Evolutionary conservation across 2,888 invertebrate genomes (phyloP), one percentile per base, ranked within the genome.

Genomic region (Eubasilissa splendida): DNA sequence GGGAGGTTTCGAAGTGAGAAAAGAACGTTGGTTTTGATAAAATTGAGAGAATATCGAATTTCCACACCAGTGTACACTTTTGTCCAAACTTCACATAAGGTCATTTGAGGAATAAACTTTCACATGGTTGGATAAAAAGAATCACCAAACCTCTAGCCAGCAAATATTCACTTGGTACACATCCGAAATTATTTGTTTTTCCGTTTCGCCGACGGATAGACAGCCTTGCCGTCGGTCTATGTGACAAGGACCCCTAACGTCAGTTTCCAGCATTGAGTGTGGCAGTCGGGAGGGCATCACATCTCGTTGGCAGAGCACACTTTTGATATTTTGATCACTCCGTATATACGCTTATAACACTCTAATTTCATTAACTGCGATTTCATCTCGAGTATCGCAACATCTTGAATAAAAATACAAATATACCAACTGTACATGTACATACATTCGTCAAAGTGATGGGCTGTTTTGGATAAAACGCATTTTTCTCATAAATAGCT

Each of bases 401-500:
- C 59, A 56, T 53, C 42, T 73, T 54, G 54, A 68, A 68, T 52
- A 79, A 66, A 79, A 75, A 75, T 79, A 68, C 79, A 56, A 79
- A 73, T 79, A 65, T 73, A 74, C 73, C 66, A 79, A 65, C 73
- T 74, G 74, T 79, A 60, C 56, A 79, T 79, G 79, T 79, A 79
- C 65, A 73, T 79, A 79, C 63, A 73, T 79, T 73, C 68, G 12
- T 63, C 70, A 60, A 65, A 75, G 56, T 66, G 73, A 80, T 77
- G 77, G 76, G 82, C 79, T 76, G 82, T 82, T 82, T 82, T 22
- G 73, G 63, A 76, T 79, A 74, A 79, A 82, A 79, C 76, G 79
- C 78, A 82, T 80, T 76, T 79, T 82, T 80, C 73, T 73, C 80
- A 53, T 63, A 76, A 80, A 82, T 79, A 83, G 75, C 77, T 77